Evolutionary conservation across 2,888 invertebrate species (phyloP).

Genomic region (Dryobota labecula): DNA sequence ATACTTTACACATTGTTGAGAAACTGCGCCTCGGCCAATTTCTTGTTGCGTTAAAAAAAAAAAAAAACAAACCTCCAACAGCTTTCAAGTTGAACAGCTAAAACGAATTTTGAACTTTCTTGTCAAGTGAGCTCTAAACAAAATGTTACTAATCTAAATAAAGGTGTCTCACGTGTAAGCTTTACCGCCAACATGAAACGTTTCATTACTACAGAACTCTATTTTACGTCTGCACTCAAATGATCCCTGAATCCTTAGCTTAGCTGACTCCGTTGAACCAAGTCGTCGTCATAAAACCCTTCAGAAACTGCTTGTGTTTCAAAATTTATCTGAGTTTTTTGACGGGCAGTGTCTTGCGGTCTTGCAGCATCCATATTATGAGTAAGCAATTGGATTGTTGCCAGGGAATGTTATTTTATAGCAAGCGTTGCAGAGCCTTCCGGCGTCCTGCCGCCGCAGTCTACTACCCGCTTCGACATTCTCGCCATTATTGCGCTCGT

Average conservation of each 20-base stretch:
- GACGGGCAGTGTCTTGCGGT: conserved; percentile 65
- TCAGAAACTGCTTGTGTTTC: conserved; percentile 57
- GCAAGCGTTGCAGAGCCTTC: conserved; percentile 71
- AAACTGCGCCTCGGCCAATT: conserved; percentile 15
- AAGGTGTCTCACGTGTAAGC: conserved; percentile 39
- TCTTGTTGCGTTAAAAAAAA: conserved; percentile 5
- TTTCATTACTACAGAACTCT: conserved; percentile 53
- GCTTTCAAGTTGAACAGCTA: not conserved
- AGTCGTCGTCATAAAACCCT: conserved; percentile 64
- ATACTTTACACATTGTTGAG: conserved; percentile 4
- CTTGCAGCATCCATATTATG: conserved; percentile 52
- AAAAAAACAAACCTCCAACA: not conserved
- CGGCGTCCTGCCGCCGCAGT: conserved; percentile 72
- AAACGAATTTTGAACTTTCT: conserved; percentile 16
- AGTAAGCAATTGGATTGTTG: conserved; percentile 74
- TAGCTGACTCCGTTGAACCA: conserved; percentile 57
- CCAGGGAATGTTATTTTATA: conserved; percentile 71
- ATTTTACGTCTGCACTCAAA: conserved; percentile 58
- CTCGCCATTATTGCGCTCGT: conserved; percentile 49
- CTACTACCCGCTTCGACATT: conserved; percentile 54
- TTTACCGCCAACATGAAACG: conserved; percentile 45
- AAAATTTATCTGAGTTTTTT: conserved; percentile 60
- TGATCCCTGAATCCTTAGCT: conserved; percentile 46
- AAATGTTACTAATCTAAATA: conserved; percentile 44
- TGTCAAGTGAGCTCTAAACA: conserved; percentile 23